Percentiles rank a stretch among this genome's conserved stretches.
Evolutionary conservation across 2,113 vertebrate genomes (phyloP).

Genomic region (Bubo blakistoni): DNA sequence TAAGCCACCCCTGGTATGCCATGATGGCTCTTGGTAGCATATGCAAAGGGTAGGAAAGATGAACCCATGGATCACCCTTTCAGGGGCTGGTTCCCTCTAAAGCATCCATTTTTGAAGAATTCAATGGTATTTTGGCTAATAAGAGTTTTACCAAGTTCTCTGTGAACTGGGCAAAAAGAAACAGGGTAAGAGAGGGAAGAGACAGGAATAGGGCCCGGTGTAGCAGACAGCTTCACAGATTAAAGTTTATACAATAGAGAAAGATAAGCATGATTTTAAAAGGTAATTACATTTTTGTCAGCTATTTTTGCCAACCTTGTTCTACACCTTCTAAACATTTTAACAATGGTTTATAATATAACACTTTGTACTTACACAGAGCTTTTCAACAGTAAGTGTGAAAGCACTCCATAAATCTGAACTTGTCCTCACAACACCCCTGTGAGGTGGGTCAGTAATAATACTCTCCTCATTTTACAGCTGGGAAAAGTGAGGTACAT

Average conservation of each 20-base stretch:
- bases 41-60: neutral
- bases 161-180: neutral
- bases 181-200: neutral
- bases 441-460: conserved; percentile 21
- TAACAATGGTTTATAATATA: neutral
- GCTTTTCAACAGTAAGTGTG: neutral
- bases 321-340: neutral
- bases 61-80: neutral
- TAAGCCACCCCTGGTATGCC: neutral
- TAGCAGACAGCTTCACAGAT: neutral
- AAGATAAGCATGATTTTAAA: conserved; percentile 3
- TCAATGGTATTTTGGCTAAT: neutral
- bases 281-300: conserved; percentile 24
- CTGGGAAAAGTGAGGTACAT: neutral
- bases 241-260: conserved; percentile 2
- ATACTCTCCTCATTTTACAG: neutral
- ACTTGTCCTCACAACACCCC: conserved; percentile 25
- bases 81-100: neutral
- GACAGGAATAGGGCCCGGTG: neutral
- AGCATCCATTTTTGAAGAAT: neutral
- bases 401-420: conserved; percentile 3
- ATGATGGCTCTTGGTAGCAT: neutral
- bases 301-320: neutral
- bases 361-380: conserved; percentile 6
- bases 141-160: neutral